Base-by-base conservation (phyloP, 2,797 vertebrate species). In the Lophotriccus pileatus region DNA sequence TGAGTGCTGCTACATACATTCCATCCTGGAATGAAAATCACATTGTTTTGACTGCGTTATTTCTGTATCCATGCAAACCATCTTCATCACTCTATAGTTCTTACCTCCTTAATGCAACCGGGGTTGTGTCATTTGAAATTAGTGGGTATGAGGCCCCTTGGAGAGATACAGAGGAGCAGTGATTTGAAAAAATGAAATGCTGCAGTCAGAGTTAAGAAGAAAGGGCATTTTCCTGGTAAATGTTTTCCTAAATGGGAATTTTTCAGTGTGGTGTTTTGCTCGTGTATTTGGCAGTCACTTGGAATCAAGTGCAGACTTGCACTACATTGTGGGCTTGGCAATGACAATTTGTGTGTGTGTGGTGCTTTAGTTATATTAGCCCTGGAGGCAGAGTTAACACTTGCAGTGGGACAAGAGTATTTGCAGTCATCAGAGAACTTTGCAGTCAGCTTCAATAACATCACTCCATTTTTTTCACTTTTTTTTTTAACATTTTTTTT, bases 371-470 rank as follows among this genome's bases (percentile, higher is more conserved):
- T 97, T 98, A 75, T 96, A 97, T 97, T 96, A 97, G 97, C 97
- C 98, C 98, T 97, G 93, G 90, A 97, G 98, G 98, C 97, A 98
- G 96, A 98, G 97, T 98, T 98, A 98, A 97, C 98, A 97, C 98
- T 98, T 97, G 96, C 97, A 95, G 89, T 97, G 97, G 97, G 98
- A 98, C 97, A 95, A 95, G 97, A 97, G 96, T 97, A 97, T 97
- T 98, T 98, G 97, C 97, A 98, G 97, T 97, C 97, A 97, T 97
- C 96, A 97, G 97, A 98, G 98, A 98, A 98, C 98, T 98, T 98
- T 98, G 97, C 97, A 98, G 97, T 98, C 98, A 97, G 98, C 97
- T 98, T 98, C 98, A 98, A 98, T 98, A 98, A 97, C 98, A 98
- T 98, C 98, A 97, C 96, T 98, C 97, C 95, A 93, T 97, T 96